Base-by-base conservation (phyloP, 2,113 vertebrate species). In the Osmerus mordax region DNA sequence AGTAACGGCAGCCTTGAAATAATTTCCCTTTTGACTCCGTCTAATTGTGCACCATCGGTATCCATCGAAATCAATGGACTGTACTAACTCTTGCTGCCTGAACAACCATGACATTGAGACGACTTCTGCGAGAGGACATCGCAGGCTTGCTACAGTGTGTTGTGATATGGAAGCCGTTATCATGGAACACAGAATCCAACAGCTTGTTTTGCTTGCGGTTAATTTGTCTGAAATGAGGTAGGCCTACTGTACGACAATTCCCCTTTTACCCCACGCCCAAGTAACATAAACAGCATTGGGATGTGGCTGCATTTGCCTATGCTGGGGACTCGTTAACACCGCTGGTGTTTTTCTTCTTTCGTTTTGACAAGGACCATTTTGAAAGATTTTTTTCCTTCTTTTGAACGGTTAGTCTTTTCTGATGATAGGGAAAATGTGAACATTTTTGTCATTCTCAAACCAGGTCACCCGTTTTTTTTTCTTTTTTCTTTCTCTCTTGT, bases 211-310 rank as follows among this genome's bases (percentile, higher is more conserved):
- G 72, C 76, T 55, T 58, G 19, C 67, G 68, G 54, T 75, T 36
- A 47, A 76, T 66, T 70, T 29, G 64, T 75, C 72, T 60, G 62
- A 60, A 83, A 80, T 71, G 64, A 80, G 60, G 18, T 73, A 3
- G 25, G 25, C 25, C 25, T 28, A 12, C 41, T 47, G 41, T 12
- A 12, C 41, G 41, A 7, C 9, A 47, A 12, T 47, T 9, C 19
- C 32, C 32, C 32, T 71, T 66, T 3, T 52, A 6, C 69, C 21
- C 55, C 32, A 21, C 4, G 15, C 12, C 11, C 3, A 16, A 4
- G 36, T 7, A 41, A 41, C 41, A 12, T 47, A 47, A 47, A 47
- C 41, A 11, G 41, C 41, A 2, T 12, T 47, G 2, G 7, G 41
- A 47, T 11, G 12, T 12, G 41, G 41, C 41, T 12, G 41, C 41